Conservation (phyloP, 2,888 invertebrate genomes). For the Trisateles emortualis region DNA sequence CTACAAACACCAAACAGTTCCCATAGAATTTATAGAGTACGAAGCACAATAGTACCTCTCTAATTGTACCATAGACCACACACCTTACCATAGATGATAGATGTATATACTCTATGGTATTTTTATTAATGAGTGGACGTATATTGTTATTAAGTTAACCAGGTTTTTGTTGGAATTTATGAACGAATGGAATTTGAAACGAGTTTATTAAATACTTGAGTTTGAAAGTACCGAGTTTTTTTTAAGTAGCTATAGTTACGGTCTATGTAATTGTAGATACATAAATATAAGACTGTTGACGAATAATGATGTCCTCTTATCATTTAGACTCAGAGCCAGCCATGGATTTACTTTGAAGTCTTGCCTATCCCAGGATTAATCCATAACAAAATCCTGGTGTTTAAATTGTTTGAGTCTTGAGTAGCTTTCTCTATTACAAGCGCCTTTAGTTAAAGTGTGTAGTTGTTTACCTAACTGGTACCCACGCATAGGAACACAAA, state of each 20-base stretch:
- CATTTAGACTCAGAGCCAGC: too few species aligned
- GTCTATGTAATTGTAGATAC: too few species aligned
- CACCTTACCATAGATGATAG: constrained; percentile 49
- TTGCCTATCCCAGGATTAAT: too few species aligned
- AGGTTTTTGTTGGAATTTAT: constrained; percentile 22
- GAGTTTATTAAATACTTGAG: constrained; percentile 14
- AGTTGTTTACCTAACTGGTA: too few species aligned
- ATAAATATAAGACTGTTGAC: too few species aligned
- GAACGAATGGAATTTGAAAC: constrained; percentile 7
- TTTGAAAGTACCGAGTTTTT: neutral
- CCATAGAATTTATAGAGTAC: constrained; percentile 41
- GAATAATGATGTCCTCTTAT: too few species aligned
- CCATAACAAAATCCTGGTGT: too few species aligned
- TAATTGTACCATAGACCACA: constrained; percentile 58
- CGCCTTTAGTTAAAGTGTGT: too few species aligned
- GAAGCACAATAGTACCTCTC: constrained; percentile 39
- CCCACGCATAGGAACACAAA: too few species aligned
- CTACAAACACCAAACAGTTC: constrained; percentile 46
- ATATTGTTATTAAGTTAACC: constrained; percentile 31
- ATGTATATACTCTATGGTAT: constrained; percentile 46
- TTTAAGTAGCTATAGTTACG: neutral
- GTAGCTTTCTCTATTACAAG: too few species aligned
- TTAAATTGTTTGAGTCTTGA: too few species aligned
- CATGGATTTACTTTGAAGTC: too few species aligned
- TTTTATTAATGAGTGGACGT: constrained; percentile 38